Percentiles rank a stretch among this genome's conserved stretches.
Conservation (phyloP, 2,113 vertebrate species). For the Mastomys natalensis region DNA sequence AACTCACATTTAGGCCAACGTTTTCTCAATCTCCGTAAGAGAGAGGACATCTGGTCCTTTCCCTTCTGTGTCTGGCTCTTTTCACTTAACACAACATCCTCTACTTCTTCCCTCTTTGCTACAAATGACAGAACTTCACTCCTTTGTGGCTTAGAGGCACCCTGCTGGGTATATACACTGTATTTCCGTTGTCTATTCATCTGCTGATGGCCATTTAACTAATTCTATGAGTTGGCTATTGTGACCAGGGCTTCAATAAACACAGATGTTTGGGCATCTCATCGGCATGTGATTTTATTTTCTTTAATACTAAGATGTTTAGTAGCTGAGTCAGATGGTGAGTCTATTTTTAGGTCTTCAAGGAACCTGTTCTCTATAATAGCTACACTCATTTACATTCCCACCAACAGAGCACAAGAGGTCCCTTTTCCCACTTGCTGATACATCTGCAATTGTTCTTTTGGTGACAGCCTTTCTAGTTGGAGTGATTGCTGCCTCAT, state of each 20-base stretch:
- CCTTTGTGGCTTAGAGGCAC: not conserved
- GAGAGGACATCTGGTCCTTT: not conserved
- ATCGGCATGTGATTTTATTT: not conserved
- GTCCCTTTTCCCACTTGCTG: not conserved
- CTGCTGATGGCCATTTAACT: not conserved
- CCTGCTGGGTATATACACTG: not conserved
- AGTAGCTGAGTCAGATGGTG: not conserved
- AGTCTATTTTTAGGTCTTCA: not conserved
- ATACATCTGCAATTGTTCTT: not conserved
- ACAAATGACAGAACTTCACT: not conserved
- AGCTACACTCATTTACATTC: not conserved
- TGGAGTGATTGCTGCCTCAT: not conserved
- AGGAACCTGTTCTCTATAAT: not conserved
- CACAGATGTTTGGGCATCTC: not conserved
- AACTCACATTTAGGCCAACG: not conserved
- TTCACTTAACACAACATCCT: not conserved
- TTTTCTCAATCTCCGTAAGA: not conserved
- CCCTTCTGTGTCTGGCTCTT: not conserved
- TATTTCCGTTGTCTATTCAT: not conserved
- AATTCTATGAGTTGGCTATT: not conserved
- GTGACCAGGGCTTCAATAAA: not conserved
- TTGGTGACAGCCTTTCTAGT: not conserved
- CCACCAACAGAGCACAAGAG: not conserved
- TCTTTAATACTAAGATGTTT: not conserved
- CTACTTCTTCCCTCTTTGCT: not conserved